Conservation (phyloP, 2,888 invertebrate species). For the Scaptomyza flava region DNA sequence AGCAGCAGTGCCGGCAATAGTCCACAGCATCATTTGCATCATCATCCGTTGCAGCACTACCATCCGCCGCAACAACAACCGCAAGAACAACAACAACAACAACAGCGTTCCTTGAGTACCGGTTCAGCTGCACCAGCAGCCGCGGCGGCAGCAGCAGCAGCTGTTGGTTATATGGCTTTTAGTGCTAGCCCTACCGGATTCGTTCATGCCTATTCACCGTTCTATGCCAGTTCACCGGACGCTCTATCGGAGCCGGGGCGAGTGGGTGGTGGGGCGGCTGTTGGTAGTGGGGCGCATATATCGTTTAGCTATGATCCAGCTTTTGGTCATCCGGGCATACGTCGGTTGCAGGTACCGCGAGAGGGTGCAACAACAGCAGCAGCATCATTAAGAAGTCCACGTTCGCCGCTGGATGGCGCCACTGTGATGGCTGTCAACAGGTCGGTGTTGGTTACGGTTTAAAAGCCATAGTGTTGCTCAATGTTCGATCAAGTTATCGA, state of each 20-base stretch:
- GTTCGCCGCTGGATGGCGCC: slow-evolving; percentile 71
- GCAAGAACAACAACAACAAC: slow-evolving; percentile 11
- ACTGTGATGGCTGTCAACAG: slow-evolving; percentile 68
- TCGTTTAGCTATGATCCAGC: slow-evolving; percentile 81
- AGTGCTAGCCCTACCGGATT: slow-evolving; percentile 80
- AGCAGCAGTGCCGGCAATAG: slow-evolving; percentile 76
- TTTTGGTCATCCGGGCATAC: slow-evolving; percentile 59
- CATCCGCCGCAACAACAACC: not conserved
- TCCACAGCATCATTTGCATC: slow-evolving; percentile 69
- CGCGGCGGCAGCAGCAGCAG: slow-evolving; percentile 38
- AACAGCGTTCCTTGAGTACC: slow-evolving; percentile 45
- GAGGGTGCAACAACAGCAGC: slow-evolving; percentile 36
- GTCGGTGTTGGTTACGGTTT: slow-evolving; percentile 37
- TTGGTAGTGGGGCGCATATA: slow-evolving; percentile 22
- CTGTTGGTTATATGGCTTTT: slow-evolving; percentile 66
- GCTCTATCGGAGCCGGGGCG: slow-evolving; percentile 21
- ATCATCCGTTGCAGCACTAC: slow-evolving; percentile 10
- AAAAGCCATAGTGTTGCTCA: slow-evolving; percentile 4
- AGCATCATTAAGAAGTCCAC: slow-evolving; percentile 25
- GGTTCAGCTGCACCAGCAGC: slow-evolving; percentile 29
- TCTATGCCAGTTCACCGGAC: slow-evolving; percentile 79
- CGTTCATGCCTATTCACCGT: slow-evolving; percentile 76
- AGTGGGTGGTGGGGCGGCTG: not conserved
- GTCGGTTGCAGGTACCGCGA: slow-evolving; percentile 70
- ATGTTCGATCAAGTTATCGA: not conserved